Conservation (phyloP, 2,797 vertebrate genomes). For the Periparus ater region DNA sequence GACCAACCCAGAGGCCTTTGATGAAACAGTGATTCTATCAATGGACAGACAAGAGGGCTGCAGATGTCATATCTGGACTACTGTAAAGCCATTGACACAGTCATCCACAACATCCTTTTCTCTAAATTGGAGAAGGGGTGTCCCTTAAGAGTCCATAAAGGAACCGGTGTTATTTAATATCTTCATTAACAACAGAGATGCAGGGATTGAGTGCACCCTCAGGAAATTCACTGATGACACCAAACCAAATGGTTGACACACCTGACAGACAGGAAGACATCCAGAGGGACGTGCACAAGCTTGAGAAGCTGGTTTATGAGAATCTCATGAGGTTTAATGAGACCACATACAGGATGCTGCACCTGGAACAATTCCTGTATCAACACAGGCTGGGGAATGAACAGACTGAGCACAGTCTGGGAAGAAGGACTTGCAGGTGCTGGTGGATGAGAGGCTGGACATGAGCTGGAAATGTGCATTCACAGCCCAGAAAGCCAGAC, state of each 20-base stretch:
- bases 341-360: neutral
- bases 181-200: neutral
- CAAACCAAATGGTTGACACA: neutral
- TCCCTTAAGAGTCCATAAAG: neutral
- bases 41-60: neutral
- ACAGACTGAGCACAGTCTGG: neutral
- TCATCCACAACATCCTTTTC: neutral
- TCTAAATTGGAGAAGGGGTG: neutral
- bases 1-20: neutral
- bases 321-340: neutral
- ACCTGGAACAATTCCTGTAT: neutral
- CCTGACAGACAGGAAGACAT: neutral
- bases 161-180: neutral
- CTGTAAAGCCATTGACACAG: neutral
- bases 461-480: fast-evolving
- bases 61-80: neutral
- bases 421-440: neutral
- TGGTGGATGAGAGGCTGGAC: neutral
- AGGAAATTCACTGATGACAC: neutral
- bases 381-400: neutral
- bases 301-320: neutral
- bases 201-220: neutral
- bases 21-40: neutral
- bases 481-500: neutral
- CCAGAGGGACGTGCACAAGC: neutral